Evolutionary conservation across 1,140 invertebrate species (phyloP).

Genomic region (Brachionus sp.): DNA sequence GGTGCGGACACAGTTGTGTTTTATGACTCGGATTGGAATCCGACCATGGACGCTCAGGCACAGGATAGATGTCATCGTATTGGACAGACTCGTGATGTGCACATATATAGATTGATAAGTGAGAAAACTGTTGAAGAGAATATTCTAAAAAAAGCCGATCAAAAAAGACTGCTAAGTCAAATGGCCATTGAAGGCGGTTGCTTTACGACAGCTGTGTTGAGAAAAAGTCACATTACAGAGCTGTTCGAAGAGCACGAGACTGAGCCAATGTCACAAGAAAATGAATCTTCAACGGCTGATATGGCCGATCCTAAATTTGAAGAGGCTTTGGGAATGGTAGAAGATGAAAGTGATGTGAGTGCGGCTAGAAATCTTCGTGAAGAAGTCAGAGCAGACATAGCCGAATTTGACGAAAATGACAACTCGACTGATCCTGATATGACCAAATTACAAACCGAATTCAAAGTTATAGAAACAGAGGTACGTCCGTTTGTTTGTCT

Average conservation of each 20-base stretch:
- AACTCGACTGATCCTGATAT: slow-evolving; percentile 65
- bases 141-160: slow-evolving; percentile 96
- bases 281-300: neutral
- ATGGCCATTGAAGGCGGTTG: slow-evolving; percentile 97
- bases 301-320: neutral
- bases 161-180: slow-evolving; percentile 90
- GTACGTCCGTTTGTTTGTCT: slow-evolving; percentile 59
- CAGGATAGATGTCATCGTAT: slow-evolving; percentile 98
- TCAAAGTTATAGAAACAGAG: slow-evolving; percentile 76
- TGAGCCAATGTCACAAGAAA: neutral
- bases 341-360: slow-evolving; percentile 88
- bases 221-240: slow-evolving; percentile 87
- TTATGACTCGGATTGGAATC: slow-evolving; percentile 99
- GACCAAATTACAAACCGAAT: slow-evolving; percentile 74
- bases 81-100: slow-evolving; percentile 97
- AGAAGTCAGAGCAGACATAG: slow-evolving; percentile 85
- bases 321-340: slow-evolving; percentile 65
- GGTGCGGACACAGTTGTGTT: slow-evolving; percentile 99
- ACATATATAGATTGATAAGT: slow-evolving; percentile 94
- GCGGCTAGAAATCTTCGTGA: slow-evolving; percentile 83
- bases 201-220: slow-evolving; percentile 96
- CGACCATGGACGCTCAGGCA: slow-evolving; percentile 97
- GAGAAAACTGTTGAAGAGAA: slow-evolving; percentile 98
- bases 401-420: slow-evolving; percentile 93
- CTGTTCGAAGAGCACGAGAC: slow-evolving; percentile 69